Conservation (phyloP, 2,888 invertebrate genomes). For the Sepiola atlantica region DNA sequence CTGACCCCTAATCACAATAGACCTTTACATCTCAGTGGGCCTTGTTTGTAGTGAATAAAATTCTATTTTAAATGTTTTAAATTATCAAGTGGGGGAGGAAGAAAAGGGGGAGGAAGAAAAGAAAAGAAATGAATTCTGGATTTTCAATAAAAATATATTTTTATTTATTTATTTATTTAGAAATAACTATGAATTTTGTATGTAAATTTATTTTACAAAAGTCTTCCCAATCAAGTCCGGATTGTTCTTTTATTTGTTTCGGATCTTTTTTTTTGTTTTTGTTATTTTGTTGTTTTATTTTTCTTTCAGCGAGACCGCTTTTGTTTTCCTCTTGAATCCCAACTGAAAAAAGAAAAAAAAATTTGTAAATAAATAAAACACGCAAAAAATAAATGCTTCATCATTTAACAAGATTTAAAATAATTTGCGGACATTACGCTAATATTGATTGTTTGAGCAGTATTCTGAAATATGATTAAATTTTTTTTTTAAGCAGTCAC, state of each 20-base stretch:
- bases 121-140: background rate
- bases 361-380: background rate
- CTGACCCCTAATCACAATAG: no score
- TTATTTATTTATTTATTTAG: background rate
- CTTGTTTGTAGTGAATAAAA: no score
- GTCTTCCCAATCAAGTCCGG: background rate
- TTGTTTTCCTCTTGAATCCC: background rate
- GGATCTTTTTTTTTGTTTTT: no score
- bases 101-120: background rate
- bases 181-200: background rate
- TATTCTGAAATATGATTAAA: no score
- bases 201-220: background rate
- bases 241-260: background rate
- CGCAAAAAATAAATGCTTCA: no score
- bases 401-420: no score
- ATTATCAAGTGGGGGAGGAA: no score
- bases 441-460: no score
- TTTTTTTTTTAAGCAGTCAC: no score
- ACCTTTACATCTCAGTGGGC: no score
- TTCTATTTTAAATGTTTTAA: no score
- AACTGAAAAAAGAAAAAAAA: background rate
- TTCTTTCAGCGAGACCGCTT: background rate
- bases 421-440: no score
- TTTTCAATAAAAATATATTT: conserved; percentile 16
- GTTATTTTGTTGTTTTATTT: background rate